Evolutionary conservation across 2,888 invertebrate species (phyloP).

Genomic region (Drosophila ochracea): DNA sequence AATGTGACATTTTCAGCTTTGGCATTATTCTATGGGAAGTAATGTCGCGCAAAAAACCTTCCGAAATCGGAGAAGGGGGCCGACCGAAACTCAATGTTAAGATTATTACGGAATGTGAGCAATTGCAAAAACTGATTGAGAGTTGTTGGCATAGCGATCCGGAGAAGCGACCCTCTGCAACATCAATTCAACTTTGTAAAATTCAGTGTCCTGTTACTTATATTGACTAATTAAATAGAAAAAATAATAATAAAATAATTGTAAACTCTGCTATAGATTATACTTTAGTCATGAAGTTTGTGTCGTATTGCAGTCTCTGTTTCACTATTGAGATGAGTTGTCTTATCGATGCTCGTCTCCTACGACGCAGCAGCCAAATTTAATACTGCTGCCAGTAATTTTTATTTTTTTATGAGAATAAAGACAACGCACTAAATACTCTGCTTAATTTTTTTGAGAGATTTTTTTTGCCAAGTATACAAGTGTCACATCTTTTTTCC

Average conservation of each 20-base stretch:
- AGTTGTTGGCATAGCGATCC: background rate
- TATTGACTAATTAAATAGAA: no score
- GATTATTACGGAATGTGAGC: background rate
- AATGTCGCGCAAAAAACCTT: no score
- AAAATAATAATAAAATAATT: no score
- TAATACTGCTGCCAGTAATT: background rate
- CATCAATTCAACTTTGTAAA: background rate
- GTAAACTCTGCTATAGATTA: no score
- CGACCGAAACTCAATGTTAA: background rate
- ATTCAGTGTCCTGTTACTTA: background rate
- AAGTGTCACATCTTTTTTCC: background rate
- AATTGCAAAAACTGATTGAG: background rate
- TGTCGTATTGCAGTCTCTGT: no score
- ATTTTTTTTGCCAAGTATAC: background rate
- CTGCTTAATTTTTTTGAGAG: background rate
- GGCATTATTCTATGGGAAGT: no score
- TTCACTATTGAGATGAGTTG: no score
- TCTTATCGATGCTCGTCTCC: no score
- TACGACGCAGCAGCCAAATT: no score
- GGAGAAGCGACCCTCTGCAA: background rate
- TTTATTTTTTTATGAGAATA: background rate
- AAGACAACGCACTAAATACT: background rate
- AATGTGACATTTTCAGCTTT: no score
- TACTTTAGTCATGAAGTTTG: no score
- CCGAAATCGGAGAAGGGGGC: no score